Percentiles rank a stretch among this genome's conserved stretches.
Evolutionary conservation across 2,888 invertebrate genomes (phyloP).

Genomic region (Flabesymbios commensalis): DNA sequence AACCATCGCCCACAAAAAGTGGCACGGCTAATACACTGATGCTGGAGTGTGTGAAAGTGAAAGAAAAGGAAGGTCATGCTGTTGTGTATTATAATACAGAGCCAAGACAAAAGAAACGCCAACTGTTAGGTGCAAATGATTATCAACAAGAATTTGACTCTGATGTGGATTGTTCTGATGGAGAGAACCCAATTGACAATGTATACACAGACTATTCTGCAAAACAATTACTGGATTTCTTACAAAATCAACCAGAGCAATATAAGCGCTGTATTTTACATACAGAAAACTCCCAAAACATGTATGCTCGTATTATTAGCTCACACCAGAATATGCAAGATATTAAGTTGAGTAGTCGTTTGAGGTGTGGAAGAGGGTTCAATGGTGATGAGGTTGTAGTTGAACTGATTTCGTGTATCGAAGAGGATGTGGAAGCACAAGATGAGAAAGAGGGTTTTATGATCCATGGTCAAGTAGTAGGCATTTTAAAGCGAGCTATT

Average conservation of each 20-base stretch:
- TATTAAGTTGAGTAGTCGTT: conserved; percentile 37
- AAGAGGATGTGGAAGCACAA: conserved; percentile 9
- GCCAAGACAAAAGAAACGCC: conserved; percentile 8
- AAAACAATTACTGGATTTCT: conserved; percentile 28
- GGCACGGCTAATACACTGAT: conserved; percentile 16
- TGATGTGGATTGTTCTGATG: conserved; percentile 23
- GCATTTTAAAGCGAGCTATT: conserved; percentile 43
- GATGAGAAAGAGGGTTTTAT: background rate
- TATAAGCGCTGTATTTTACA: conserved; percentile 44
- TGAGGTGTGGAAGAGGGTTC: conserved; percentile 45
- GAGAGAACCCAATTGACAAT: conserved; percentile 9
- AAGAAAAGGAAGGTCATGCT: conserved; percentile 40
- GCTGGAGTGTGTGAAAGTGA: conserved; percentile 35
- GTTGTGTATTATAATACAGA: conserved; percentile 30
- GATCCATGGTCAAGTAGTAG: conserved; percentile 43
- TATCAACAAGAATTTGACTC: conserved; percentile 24
- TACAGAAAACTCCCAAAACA: conserved; percentile 24
- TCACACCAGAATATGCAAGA: background rate
- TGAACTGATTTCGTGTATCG: conserved; percentile 36
- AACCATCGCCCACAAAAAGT: background rate
- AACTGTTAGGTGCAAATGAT: conserved; percentile 24
- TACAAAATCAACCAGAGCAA: conserved; percentile 35
- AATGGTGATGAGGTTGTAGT: conserved; percentile 51
- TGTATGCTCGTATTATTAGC: conserved; percentile 28
- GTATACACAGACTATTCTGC: conserved; percentile 18